Base-by-base conservation (phyloP, 2,888 invertebrate genomes). In the Exephanes ischioxanthus region DNA sequence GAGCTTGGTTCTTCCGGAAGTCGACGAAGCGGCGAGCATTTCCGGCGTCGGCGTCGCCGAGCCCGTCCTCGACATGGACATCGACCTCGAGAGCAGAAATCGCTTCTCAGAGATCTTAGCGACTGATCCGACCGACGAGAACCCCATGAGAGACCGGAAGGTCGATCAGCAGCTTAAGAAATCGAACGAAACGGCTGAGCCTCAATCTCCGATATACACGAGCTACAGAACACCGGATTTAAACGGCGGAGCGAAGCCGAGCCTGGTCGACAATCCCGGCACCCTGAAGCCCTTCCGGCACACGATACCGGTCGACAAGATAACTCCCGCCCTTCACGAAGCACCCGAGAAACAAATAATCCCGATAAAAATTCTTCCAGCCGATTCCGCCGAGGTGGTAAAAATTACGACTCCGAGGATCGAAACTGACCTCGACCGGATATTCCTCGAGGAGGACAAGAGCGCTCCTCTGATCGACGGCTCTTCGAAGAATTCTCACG, bases 281-380 rank as follows among this genome's bases (percentile, higher is more conserved):
- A 93, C 92, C 0, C 61, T 91, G 0, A 93, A 93, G 67, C 94
- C 94, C 0, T 94, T 94, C 72, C 90, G 92, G 41, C 94, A 94
- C 79, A 93, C 94, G 1, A 94, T 94, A 61, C 94, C 94, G 0
- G 92, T 94, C 0, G 94, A 94, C 76, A 94, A 94, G 76, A 93
- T 94, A 30, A 90, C 90, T 3, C 88, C 91, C 0, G 91, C 84
- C 0, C 86, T 91, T 5, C 80, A 88, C 2, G 79, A 70, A 33
- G 72, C 63, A 19, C 33, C 63, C 16, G 66, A 80, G 22, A 37
- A 33, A 66, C 55, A 22, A 9, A 58, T 76, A 33, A 33, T 61
- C 1, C 61, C 61, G 5, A 61, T 61, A 16, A 33, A 61, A 14
- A 45, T 19, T 14, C 51, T 19, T n/a, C 51, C 55, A 6, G 58